phyloP scores from a whole-genome alignment of 2,888 invertebrate species.

The Melipona beecheii region DNA sequence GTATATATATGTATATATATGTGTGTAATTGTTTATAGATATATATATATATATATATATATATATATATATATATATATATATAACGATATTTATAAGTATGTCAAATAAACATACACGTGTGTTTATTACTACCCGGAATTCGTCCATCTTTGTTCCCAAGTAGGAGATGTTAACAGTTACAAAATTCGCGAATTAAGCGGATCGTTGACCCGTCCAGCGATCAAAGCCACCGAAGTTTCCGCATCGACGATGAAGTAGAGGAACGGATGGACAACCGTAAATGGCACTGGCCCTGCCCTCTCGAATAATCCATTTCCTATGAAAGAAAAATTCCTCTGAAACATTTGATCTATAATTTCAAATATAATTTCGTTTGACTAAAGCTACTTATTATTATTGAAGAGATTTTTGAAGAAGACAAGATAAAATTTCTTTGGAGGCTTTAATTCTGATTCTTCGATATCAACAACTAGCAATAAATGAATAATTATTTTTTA shows the following conservation, averaged over 20 bases:
- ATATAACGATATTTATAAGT: constrained; percentile 78
- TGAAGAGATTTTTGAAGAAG: neutral
- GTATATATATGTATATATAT: constrained; percentile 59
- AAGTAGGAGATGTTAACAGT: neutral
- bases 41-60: constrained; percentile 49
- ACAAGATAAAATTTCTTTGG: neutral
- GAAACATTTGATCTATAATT: neutral
- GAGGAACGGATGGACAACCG: constrained; percentile 92
- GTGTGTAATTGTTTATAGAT: constrained; percentile 72
- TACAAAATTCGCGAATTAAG: constrained; percentile 90
- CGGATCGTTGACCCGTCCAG: constrained; percentile 93
- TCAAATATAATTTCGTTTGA: neutral
- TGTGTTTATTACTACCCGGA: constrained; percentile 73
- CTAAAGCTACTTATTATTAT: neutral
- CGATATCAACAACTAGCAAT: no score
- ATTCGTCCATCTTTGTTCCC: constrained; percentile 17
- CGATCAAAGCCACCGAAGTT: constrained; percentile 91
- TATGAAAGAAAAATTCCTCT: constrained; percentile 75
- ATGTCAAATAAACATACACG: constrained; percentile 78
- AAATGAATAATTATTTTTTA: no score
- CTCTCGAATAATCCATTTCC: constrained; percentile 81
- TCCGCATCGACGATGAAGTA: constrained; percentile 94
- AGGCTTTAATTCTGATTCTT: no score
- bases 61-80: constrained; percentile 61
- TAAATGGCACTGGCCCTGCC: constrained; percentile 88